Evolutionary conservation across 2,888 invertebrate species (phyloP), one percentile per base, ranked within the genome.

Genomic region (Hemistola chrysoprasaria): DNA sequence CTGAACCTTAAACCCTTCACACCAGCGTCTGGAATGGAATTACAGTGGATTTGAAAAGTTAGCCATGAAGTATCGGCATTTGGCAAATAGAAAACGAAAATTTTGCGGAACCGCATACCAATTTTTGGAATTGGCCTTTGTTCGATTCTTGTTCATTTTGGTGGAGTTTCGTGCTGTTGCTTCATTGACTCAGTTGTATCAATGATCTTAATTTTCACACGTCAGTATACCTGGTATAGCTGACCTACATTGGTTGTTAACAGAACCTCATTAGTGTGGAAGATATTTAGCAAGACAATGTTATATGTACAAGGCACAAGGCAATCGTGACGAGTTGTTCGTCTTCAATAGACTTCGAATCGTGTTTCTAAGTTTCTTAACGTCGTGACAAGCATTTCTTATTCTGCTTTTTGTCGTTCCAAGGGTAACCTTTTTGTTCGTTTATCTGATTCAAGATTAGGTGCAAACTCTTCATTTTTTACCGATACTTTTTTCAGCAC

Each of bases 371-470:
- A 38, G 40, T 45, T 48, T 33, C 43, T 47, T 51, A 48, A 40
- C 41, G 33, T 53, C 57, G 57, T 57, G 57, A 50, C 53, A 41
- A 46, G 42, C 51, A 41, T 47, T 56, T 53, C 46, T 54, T 54
- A 53, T 54, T 47, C 31, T 53, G 50, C 64, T 77, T 83, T 83
- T 80, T 80, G 66, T 52, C 42, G 34, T 38, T 45, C 40, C 47
- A 51, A 56, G 57, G 59, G 60, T 54, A 65, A 53, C 53, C 51
- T 67, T 75, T 82, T 82, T 77, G 78, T 65, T 62, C 38, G 41
- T 56, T 76, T 83, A 83, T 85, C 79, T 70, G 71, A 69, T 76
- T 63, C 47, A 34, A 80, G 80, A 80, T 82, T 78, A 80, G 75
- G 76, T 79, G 78, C 62, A 68, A 78, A 71, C 71, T 68, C 62